Conservation (phyloP, 2,888 invertebrate genomes). For the Cylindroiulus punctatus region DNA sequence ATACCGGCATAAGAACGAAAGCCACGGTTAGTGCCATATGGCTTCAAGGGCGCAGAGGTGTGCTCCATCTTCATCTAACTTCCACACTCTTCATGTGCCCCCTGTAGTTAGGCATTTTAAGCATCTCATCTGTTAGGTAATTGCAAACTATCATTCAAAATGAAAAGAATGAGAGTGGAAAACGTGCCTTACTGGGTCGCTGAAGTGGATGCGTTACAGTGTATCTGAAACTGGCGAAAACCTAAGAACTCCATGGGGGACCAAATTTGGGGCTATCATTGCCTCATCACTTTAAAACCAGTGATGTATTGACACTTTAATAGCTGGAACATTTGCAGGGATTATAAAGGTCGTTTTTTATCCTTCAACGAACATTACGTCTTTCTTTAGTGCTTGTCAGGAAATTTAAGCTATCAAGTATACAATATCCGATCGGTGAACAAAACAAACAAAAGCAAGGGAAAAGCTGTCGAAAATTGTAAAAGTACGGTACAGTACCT, state of each 20-base stretch:
- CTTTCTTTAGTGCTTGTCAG: conserved; percentile 30
- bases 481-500: neutral
- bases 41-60: neutral
- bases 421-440: neutral
- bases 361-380: neutral
- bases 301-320: conserved; percentile 38
- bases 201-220: neutral
- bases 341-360: conserved; percentile 33
- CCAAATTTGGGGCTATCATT: neutral
- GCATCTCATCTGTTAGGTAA: conserved; percentile 16
- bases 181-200: neutral
- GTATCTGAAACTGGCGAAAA: neutral
- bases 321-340: conserved; percentile 24
- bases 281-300: conserved; percentile 14
- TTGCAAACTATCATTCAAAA: conserved; percentile 24
- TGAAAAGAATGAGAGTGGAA: neutral
- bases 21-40: neutral
- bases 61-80: conserved; percentile 1
- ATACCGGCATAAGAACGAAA: neutral
- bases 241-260: neutral
- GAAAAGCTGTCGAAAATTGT: neutral
- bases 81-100: neutral
- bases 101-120: conserved; percentile 11
- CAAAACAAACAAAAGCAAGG: neutral
- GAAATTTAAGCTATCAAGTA: neutral